Base-by-base conservation (phyloP, 2,113 vertebrate genomes). In the Sprattus sprattus region DNA sequence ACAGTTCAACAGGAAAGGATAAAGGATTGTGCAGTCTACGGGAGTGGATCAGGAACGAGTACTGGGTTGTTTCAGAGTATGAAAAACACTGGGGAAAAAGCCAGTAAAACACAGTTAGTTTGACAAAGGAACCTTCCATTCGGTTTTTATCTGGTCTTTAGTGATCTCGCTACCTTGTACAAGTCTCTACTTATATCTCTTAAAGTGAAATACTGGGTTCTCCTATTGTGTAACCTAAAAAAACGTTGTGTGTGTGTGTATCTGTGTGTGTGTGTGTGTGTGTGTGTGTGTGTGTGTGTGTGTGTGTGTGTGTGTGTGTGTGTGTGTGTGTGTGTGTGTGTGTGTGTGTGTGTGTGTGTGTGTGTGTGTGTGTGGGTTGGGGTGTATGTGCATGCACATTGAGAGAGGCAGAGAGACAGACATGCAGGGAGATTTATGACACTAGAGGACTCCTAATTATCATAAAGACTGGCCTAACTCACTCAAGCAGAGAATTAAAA, bases 401-500 rank as follows among this genome's bases (percentile, higher is more conserved):
- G 90, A 92, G 94, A 95, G 93, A 91, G 94, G 90, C 88, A 89
- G 91, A 92, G 92, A 92, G 94, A 94, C 95, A 96, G 94, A 60
- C 94, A 96, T 96, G 97, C 96, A 97, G 96, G 96, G 96, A 96
- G 97, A 97, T 97, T 96, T 95, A 96, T 97, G 97, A 96, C 95
- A 96, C 95, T 96, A 96, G 91, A 96, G 94, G 95, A 90, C 89
- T 93, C 95, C 95, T 97, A 96, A 98, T 98, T 99, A 97, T 96
- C 97, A 97, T 96, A 96, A 97, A 96, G 96, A 96, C 97, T 97
- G 96, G 96, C 96, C 96, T 96, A 96, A 97, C 95, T 96, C 97
- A 96, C 96, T 99, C 97, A 98, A 97, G 96, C 97, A 98, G 96
- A 98, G 97, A 99, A 98, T 97, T 98, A 97, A 97, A 98, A 98